Conservation (phyloP, 2,797 vertebrate genomes). For the Ateles fusciceps region DNA sequence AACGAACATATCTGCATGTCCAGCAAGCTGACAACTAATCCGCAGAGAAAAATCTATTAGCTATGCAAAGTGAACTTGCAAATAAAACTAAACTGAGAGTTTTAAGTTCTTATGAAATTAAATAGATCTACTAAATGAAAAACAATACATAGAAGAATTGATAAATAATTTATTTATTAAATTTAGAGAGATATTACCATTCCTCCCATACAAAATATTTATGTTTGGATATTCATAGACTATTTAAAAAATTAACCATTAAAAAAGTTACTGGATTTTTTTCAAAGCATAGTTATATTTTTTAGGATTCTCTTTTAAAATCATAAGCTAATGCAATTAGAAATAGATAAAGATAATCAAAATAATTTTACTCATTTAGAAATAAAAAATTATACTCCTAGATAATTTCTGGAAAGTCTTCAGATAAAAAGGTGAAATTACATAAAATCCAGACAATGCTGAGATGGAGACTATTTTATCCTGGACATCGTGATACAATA, state of each 20-base stretch:
- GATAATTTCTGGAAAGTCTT: not conserved
- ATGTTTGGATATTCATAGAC: not conserved
- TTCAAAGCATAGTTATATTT: not conserved
- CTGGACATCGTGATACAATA: not conserved
- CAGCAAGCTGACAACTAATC: not conserved
- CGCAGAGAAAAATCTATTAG: not conserved
- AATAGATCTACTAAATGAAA: not conserved
- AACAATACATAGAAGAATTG: not conserved
- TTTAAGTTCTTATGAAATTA: not conserved
- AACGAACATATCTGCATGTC: not conserved
- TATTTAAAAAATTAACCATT: not conserved
- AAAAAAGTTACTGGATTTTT: not conserved
- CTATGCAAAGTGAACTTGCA: not conserved
- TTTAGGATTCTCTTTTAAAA: not conserved
- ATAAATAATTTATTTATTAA: not conserved
- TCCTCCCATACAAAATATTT: not conserved
- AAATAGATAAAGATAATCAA: not conserved
- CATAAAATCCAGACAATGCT: not conserved
- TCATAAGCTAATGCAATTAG: not conserved
- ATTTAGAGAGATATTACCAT: not conserved
- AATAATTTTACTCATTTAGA: not conserved
- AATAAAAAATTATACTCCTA: not conserved
- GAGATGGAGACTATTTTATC: not conserved
- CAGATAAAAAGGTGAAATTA: not conserved
- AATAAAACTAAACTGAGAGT: not conserved